Evolutionary conservation across 2,888 invertebrate species (phyloP), one percentile per base, ranked within the genome.

Genomic region (Cheilosia vernalis): DNA sequence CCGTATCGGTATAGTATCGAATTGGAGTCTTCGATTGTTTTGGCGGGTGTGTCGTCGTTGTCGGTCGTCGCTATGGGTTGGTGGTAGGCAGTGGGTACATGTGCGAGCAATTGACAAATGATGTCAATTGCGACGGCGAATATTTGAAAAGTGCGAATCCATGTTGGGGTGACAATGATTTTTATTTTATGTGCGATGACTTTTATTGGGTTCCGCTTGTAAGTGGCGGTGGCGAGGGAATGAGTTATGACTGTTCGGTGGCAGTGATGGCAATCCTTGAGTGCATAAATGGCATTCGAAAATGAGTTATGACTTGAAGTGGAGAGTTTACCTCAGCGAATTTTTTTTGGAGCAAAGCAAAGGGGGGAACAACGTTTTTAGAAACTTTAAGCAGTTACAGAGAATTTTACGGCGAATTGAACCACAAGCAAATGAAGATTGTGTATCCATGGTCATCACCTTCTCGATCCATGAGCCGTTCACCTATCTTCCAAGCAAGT

Each of bases 101-200:
- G 72, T 81, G 81, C 81, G 81, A 77, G 63, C 81, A 85, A 85
- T 81, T 85, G 85, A 85, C 85, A 85, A 85, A 85, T 85, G 85
- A 85, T 80, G 76, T 60, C 80, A 53, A 73, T 73, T 73, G 72
- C 60, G 67, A 21, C n/a, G 53, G 63, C 69, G 47, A 80, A 74
- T 74, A 67, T 83, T 83, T 73, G 70, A 66, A 81, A 80, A 85
- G 85, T 85, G 85, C 85, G 85, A 85, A 77, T 67, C 77, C 85
- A 81, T 85, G 85, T 85, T 53, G 72, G 80, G 76, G 76, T 81
- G 85, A 81, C 81, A 85, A 81, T 81, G 81, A 72, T 58, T 79
- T 69, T 84, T 79, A 64, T 79, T 51, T 51, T 83, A 83, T 73
- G 27, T 27, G 78, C 63, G 81, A 81, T 60, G 81, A 85, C 81